phyloP scores from a whole-genome alignment of 2,797 vertebrate genomes.

The Cyclopterus lumpus region DNA sequence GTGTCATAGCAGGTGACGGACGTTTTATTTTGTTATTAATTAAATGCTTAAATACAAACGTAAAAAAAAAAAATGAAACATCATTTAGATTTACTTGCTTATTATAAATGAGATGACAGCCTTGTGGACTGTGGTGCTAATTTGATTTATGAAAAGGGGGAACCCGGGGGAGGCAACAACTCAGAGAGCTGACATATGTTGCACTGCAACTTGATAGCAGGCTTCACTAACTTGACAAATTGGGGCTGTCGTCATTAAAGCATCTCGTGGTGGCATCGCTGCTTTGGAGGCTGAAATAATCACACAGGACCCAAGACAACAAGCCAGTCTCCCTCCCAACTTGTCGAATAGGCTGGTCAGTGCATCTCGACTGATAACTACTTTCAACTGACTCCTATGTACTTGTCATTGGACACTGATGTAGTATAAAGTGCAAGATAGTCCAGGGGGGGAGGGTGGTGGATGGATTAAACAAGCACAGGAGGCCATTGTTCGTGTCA shows the following conservation, averaged over 20 bases:
- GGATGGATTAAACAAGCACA: background rate
- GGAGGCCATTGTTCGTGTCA: too few species aligned
- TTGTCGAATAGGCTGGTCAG: background rate
- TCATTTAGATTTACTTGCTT: background rate
- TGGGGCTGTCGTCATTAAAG: conserved; percentile 58
- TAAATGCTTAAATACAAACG: background rate
- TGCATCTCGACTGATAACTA: background rate
- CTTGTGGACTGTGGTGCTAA: conserved; percentile 56
- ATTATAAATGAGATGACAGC: conserved; percentile 29
- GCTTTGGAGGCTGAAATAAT: conserved; percentile 15
- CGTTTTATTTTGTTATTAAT: background rate
- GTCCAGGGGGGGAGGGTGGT: background rate
- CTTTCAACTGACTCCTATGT: background rate
- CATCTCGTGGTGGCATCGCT: conserved; percentile 22
- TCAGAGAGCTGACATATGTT: conserved; percentile 70
- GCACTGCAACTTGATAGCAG: conserved; percentile 70
- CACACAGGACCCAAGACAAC: background rate
- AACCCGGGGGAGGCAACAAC: conserved; percentile 63
- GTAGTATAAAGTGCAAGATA: background rate
- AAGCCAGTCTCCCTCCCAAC: background rate
- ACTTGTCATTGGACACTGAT: background rate
- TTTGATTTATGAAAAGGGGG: conserved; percentile 69
- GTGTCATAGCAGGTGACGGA: background rate
- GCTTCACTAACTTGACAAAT: conserved; percentile 66
- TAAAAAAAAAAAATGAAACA: background rate